These are phyloP conservation scores for Mongoloraphidia duomilia DNA, from an alignment of 2,888 invertebrate genomes.

Conservation along the genomic window DNA sequence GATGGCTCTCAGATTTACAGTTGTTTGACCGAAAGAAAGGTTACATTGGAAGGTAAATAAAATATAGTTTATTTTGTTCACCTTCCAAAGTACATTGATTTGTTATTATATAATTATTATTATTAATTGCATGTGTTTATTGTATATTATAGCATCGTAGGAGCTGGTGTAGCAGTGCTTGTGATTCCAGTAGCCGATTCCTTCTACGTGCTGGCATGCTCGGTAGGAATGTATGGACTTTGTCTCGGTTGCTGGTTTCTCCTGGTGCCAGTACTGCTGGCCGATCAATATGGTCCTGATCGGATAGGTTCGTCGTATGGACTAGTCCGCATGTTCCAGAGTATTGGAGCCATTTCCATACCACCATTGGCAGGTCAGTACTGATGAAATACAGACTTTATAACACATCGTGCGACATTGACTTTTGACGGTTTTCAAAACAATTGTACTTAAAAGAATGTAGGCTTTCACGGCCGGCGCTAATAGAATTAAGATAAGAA, in stretches of 20 bases:
- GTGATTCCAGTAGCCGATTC: constrained; percentile 48
- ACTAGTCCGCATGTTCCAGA: constrained; percentile 61
- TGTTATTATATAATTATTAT: background rate
- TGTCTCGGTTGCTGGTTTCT: constrained; percentile 67
- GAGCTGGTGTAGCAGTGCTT: constrained; percentile 53
- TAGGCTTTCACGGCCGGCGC: too few species aligned
- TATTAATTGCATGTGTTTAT: background rate
- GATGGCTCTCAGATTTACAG: constrained; percentile 58
- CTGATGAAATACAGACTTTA: background rate
- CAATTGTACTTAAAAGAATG: too few species aligned
- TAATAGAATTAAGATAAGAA: too few species aligned
- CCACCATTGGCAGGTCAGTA: constrained; percentile 52
- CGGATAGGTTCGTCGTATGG: constrained; percentile 64
- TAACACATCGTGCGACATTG: too few species aligned
- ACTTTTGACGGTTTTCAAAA: too few species aligned
- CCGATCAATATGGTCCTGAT: constrained; percentile 59
- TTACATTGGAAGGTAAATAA: constrained; percentile 48
- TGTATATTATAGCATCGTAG: constrained; percentile 40
- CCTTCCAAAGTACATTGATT: background rate
- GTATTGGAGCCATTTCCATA: constrained; percentile 55
- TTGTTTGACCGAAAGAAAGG: constrained; percentile 56
- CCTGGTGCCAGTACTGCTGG: constrained; percentile 55
- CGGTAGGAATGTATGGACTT: constrained; percentile 53
- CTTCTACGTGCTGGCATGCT: constrained; percentile 48
- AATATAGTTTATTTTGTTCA: constrained; percentile 1